Evolutionary conservation across 2,888 invertebrate genomes (phyloP).

Genomic region (Cryptus viduatorius): DNA sequence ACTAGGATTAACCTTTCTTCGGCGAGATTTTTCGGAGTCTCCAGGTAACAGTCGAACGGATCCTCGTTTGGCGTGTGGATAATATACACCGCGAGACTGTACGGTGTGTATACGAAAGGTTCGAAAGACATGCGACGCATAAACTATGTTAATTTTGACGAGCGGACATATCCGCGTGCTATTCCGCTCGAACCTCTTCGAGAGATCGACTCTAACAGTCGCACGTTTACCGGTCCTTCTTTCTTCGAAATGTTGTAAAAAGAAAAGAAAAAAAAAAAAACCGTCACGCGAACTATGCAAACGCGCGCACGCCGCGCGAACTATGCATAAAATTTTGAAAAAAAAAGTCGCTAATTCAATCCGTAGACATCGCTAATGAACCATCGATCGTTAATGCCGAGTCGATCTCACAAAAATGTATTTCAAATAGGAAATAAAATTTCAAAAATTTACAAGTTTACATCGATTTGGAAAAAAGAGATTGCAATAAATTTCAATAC

Average conservation of each 20-base stretch:
- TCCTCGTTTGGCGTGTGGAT: conserved; percentile 10
- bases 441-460: too few relatives aligned
- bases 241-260: conserved; percentile 15
- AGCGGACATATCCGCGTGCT: conserved; percentile 5
- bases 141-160: conserved; percentile 54
- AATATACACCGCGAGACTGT: background rate
- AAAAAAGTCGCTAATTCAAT: background rate
- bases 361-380: background rate
- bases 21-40: background rate
- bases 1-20: conserved; percentile 36
- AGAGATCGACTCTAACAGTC: conserved; percentile 1
- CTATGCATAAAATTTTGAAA: background rate
- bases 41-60: background rate
- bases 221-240: background rate
- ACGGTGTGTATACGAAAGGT: conserved; percentile 35
- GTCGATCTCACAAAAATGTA: background rate
- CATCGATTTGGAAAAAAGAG: too few relatives aligned
- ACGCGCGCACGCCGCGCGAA: background rate
- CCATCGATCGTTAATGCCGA: conserved; percentile 9
- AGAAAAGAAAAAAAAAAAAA: conserved; percentile 1
- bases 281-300: background rate
- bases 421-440: background rate
- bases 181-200: background rate
- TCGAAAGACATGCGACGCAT: conserved; percentile 26
- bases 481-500: too few relatives aligned